Evolutionary conservation across 2,113 vertebrate species (phyloP).

Genomic region (Mugil cephalus): DNA sequence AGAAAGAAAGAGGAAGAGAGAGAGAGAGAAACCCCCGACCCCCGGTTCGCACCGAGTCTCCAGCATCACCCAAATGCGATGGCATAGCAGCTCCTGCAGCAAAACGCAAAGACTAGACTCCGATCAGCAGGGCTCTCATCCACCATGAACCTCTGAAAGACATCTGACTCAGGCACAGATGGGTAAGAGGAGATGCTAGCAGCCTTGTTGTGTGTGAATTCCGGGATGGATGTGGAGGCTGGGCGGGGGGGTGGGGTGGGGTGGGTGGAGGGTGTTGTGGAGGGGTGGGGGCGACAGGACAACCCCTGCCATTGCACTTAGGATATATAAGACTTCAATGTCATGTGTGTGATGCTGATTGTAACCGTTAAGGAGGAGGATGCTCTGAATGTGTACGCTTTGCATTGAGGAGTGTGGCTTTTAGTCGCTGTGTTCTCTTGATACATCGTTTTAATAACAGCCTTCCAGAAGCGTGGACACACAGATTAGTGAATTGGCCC

Average conservation of each 20-base stretch:
- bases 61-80: constrained; percentile 67
- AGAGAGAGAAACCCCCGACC: neutral
- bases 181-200: constrained; percentile 73
- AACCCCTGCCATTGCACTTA: constrained; percentile 14
- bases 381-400: constrained; percentile 16
- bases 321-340: neutral
- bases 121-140: constrained; percentile 56
- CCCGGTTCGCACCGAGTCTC: constrained; percentile 38
- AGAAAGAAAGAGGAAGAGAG: constrained; percentile 12
- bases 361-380: neutral
- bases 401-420: neutral
- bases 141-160: constrained; percentile 77
- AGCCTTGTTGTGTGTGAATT: neutral
- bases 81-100: constrained; percentile 58
- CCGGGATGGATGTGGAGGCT: constrained; percentile 5
- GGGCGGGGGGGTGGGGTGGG: neutral
- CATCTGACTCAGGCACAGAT: constrained; percentile 79
- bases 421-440: neutral
- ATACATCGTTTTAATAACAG: neutral
- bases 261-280: too few relatives aligned
- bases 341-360: neutral
- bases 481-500: neutral
- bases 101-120: constrained; percentile 34
- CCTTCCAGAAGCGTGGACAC: neutral
- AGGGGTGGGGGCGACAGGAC: constrained; percentile 7